Percentiles rank a stretch among this genome's conserved stretches.
Conservation (phyloP, 2,113 vertebrate genomes). For the Burhinus bistriatus region DNA sequence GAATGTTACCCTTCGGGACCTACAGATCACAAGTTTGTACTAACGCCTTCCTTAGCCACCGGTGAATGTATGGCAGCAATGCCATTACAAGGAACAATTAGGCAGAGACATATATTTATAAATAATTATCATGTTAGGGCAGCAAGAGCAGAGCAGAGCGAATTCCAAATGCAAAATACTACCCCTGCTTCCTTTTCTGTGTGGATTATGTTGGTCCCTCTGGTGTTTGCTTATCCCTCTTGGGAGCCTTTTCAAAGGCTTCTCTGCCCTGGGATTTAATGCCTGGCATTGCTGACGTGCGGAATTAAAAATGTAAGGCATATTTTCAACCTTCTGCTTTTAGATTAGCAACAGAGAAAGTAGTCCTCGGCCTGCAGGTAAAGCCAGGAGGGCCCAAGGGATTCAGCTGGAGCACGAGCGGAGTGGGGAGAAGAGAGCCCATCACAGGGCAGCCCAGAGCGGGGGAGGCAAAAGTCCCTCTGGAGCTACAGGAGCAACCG, state of each 20-base stretch:
- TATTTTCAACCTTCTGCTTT: neutral
- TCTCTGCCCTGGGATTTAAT: neutral
- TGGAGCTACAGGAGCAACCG: neutral
- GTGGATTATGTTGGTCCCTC: neutral
- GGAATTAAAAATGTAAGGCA: neutral
- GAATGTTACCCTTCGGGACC: neutral
- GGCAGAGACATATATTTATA: neutral
- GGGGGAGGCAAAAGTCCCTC: neutral
- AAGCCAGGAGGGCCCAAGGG: neutral
- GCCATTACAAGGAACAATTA: neutral
- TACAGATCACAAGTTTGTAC: neutral
- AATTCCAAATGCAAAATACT: neutral
- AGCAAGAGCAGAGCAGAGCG: neutral
- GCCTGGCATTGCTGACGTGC: neutral
- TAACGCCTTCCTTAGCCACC: neutral
- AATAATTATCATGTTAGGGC: neutral
- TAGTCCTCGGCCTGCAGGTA: neutral
- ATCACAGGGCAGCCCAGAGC: accelerated
- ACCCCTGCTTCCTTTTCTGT: neutral
- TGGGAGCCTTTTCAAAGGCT: slow-evolving; percentile 8
- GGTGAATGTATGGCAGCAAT: neutral
- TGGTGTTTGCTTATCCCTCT: neutral
- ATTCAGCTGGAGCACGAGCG: neutral
- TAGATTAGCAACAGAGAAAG: neutral
- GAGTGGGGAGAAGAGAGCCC: neutral